Evolutionary conservation across 1,140 invertebrate genomes (phyloP).

Genomic region (Rhyacophila brunnea): DNA sequence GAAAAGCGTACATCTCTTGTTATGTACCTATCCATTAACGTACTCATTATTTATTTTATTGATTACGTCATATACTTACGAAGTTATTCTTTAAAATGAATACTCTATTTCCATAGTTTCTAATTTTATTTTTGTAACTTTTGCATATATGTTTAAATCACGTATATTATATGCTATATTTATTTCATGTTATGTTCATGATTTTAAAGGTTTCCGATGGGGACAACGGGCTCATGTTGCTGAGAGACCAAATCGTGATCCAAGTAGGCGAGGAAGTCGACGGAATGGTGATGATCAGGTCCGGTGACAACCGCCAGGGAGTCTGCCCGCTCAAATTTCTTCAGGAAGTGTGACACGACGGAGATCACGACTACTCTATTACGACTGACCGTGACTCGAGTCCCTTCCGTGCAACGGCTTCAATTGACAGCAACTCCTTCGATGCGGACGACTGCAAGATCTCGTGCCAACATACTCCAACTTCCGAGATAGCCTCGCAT

Average conservation of each 20-base stretch:
- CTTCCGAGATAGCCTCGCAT: constrained; percentile 13
- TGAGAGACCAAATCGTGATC: constrained; percentile 73
- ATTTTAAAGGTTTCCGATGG: constrained; percentile 62
- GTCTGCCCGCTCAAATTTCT: constrained; percentile 81
- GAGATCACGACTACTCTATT: constrained; percentile 17
- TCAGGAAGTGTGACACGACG: constrained; percentile 76
- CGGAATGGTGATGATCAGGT: constrained; percentile 90
- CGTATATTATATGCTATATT: too few species aligned
- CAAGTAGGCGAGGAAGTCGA: constrained; percentile 87
- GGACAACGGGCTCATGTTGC: constrained; percentile 62
- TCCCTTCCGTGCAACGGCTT: neutral
- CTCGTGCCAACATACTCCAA: constrained; percentile 17
- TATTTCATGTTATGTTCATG: too few species aligned
- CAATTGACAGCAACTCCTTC: constrained; percentile 7
- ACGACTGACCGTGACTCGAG: constrained; percentile 1
- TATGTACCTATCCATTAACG: too few species aligned
- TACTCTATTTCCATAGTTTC: too few species aligned
- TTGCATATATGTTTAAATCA: too few species aligned
- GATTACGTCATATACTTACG: too few species aligned
- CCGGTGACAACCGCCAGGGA: constrained; percentile 80
- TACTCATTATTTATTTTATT: too few species aligned
- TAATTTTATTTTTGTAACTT: too few species aligned
- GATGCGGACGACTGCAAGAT: constrained; percentile 4
- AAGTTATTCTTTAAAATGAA: too few species aligned
- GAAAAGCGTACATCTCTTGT: too few species aligned